Conservation (phyloP, 2,888 invertebrate species). For the Pachydiplax longipennis region DNA sequence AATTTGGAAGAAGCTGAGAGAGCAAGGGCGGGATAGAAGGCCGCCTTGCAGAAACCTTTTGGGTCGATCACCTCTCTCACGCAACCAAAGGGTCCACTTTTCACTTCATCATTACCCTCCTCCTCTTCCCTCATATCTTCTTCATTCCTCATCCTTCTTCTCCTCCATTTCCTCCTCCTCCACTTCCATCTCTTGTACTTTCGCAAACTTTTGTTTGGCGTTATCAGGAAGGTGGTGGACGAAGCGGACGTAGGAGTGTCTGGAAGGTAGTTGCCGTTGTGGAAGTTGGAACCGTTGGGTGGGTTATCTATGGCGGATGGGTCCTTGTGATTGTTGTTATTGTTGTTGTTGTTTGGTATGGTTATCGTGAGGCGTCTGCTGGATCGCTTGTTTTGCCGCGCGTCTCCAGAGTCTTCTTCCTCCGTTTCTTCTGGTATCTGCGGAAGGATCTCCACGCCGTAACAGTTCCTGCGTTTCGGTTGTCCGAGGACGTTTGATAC, state of each 20-base stretch:
- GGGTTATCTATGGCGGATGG: not conserved
- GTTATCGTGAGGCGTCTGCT: conserved; percentile 14
- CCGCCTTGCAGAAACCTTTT: not conserved
- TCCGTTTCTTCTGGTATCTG: conserved; percentile 31
- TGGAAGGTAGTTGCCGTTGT: not conserved
- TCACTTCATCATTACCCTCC: not conserved
- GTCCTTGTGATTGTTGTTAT: not conserved
- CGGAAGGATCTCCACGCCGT: conserved; percentile 13
- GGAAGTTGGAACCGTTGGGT: not conserved
- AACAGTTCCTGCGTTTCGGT: not conserved
- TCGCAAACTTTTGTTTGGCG: not conserved
- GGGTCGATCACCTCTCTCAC: not conserved
- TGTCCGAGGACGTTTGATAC: not conserved
- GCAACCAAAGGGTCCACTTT: not conserved
- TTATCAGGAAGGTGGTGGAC: not conserved
- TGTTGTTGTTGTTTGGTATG: conserved; percentile 1
- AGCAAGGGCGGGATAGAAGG: conserved; percentile 13
- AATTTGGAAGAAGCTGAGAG: conserved; percentile 1
- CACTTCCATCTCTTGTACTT: conserved; percentile 21
- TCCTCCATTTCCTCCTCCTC: not conserved
- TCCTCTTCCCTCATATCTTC: not conserved
- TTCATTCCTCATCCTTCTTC: not conserved
- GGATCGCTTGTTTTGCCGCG: not conserved
- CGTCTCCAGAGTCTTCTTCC: not conserved
- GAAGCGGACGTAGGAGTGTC: conserved; percentile 5